A percentile compares a stretch with the other conserved stretches of the same genome.
Evolutionary conservation across 2,888 invertebrate species (phyloP).

Genomic region (Lasioglossum oenotherae): DNA sequence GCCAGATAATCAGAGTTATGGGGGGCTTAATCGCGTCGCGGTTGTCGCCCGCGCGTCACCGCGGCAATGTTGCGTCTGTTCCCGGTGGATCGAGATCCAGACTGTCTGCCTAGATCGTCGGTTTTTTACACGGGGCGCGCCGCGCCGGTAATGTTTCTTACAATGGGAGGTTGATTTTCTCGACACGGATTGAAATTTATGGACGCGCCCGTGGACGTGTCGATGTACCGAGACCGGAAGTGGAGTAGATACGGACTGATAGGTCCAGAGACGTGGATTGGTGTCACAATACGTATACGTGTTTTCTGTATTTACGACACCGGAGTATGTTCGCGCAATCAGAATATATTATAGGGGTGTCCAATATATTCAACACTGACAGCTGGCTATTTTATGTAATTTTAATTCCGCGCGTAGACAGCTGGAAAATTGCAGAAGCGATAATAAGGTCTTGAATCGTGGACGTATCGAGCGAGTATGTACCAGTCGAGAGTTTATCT

Average conservation of each 20-base stretch:
- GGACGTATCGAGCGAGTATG: neutral
- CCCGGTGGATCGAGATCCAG: slow-evolving; percentile 2
- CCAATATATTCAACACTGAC: neutral
- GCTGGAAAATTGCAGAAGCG: neutral
- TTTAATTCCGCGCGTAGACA: neutral
- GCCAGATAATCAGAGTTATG: slow-evolving; percentile 28
- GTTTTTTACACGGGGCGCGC: neutral
- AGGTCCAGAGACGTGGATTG: neutral
- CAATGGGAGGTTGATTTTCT: slow-evolving; percentile 17
- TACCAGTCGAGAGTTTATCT: neutral
- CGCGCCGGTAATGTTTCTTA: neutral
- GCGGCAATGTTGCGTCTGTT: neutral
- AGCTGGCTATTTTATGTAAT: neutral
- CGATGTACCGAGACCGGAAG: slow-evolving; percentile 1
- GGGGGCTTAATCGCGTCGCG: slow-evolving; percentile 18
- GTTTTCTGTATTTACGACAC: neutral
- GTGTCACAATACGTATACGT: slow-evolving; percentile 7
- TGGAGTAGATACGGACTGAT: neutral
- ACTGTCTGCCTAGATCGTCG: neutral
- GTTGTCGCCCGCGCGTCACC: neutral
- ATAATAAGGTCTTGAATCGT: neutral
- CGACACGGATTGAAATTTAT: slow-evolving; percentile 13
- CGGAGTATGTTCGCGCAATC: neutral
- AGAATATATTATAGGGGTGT: neutral
- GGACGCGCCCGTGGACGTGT: neutral